Base-by-base conservation (phyloP, 2,888 invertebrate genomes). In the Drosophila paramelanica region DNA sequence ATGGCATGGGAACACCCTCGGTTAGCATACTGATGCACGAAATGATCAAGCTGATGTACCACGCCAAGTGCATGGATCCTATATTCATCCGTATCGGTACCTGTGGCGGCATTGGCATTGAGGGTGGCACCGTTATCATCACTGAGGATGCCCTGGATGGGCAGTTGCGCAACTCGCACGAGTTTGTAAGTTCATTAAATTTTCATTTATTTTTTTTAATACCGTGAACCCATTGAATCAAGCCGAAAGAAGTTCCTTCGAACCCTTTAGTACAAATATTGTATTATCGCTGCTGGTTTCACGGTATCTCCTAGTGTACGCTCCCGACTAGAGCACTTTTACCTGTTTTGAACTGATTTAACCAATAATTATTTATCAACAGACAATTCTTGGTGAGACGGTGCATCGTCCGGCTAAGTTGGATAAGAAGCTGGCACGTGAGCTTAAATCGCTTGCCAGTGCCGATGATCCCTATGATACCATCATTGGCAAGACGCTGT, bases 1-100 rank as follows among this genome's bases (percentile, higher is more conserved):
- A 99, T 91, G 99, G 99, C 64, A 99, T 99, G 97, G 99, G 99
- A 5, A 96, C 97, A 58, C 98, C 99, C 5, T 99, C 99, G 0
- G 95, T 99, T 59, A 97, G 98, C 55, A 98, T 99, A 81, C 94
- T 99, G 58, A 94, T 99, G 65, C 98, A 99, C 92, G 99, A 99
- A 93, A 94, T 98, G 72, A 97, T 99, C 91, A 99, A 99, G 93
- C 93, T 99, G 85, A 97, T 99, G 96, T 96, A 96, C 90, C 96
- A 97, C 90, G 98, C 99, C 42, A 96, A 95, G 91, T 96, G 95
- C 72, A 94, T 94, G 70, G 97, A 98, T 92, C 98, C 98, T 0
- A 94, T 97, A 61, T 98, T 99, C 94, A 96, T 99, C 93, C 94
- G 99, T 77, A 96, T 99, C 89, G 96, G 96, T 56, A 99, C 99